These are phyloP conservation scores for Cheirogaleus major DNA, from an alignment of 2,797 vertebrate species.

Conservation along the genomic window DNA sequence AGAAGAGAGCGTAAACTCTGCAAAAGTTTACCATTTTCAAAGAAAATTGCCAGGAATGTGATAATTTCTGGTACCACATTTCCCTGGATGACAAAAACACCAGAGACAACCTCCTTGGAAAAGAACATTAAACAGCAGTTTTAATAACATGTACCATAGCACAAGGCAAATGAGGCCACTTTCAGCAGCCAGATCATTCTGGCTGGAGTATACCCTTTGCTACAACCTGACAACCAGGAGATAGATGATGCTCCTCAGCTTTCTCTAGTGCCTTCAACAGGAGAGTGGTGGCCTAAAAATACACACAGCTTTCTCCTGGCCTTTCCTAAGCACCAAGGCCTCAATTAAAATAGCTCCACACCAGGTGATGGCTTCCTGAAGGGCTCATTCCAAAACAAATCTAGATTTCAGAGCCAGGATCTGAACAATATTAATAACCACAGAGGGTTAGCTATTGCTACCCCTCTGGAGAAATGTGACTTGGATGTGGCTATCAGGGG, in stretches of 20 bases:
- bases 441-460: constrained; percentile 21
- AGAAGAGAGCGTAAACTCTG: constrained; percentile 53
- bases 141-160: constrained; percentile 68
- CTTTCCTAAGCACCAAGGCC: constrained; percentile 40
- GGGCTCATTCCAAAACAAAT: constrained; percentile 64
- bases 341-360: constrained; percentile 6
- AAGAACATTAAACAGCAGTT: constrained; percentile 66
- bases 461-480: constrained; percentile 52
- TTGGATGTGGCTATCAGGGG: not conserved
- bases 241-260: constrained; percentile 22
- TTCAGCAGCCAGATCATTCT: constrained; percentile 25
- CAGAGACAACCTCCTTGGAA: constrained; percentile 71
- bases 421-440: constrained; percentile 59
- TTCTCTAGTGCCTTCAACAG: constrained; percentile 35
- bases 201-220: constrained; percentile 28
- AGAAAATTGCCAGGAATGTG: constrained; percentile 63
- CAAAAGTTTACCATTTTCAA: constrained; percentile 76
- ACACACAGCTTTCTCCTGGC: constrained; percentile 28
- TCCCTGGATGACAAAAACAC: constrained; percentile 73
- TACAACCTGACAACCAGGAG: constrained; percentile 46
- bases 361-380: constrained; percentile 41
- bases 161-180: constrained; percentile 69
- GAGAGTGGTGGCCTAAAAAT: constrained; percentile 63
- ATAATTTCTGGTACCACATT: constrained; percentile 65
- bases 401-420: constrained; percentile 3